Evolutionary conservation across 2,113 vertebrate species (phyloP), one percentile per base, ranked within the genome.

Genomic region (Oryzias javanicus): DNA sequence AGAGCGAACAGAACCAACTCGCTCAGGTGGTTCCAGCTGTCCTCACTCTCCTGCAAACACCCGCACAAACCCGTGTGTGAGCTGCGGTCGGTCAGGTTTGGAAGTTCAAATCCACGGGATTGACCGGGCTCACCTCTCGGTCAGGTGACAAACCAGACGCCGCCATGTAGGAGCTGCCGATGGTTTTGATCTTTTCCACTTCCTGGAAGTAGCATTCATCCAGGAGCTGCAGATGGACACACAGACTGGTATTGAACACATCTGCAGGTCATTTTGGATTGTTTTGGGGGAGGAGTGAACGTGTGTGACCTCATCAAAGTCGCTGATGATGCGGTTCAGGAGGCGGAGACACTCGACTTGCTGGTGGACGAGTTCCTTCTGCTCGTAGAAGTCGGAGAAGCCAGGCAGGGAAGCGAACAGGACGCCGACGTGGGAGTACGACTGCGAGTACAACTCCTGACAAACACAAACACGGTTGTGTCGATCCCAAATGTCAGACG

Each of bases 111-210:
- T 2, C 35, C 10, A 2, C 2, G 35, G 35, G 35, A 3, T 35
- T 10, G 35, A 22, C 16, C 2, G 16, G 60, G 42, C 55, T 59
- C 49, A 64, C 95, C 94, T 96, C 92, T 78, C 93, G 92, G 80
- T 95, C 92, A 1, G 95, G 94, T 27, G 94, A 96, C 61, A 98
- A 86, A 66, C 95, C 95, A 4, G 95, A 98, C 16, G 95, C 95
- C 0, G 94, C 95, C 95, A 98, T 96, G 82, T 97, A 98, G 0
- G 94, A 95, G 49, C 95, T 96, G 50, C 95, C 95, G 42, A 95
- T 96, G 0, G 95, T 96, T 89, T 98, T 98, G 44, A 98, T 98
- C 90, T 97, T 98, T 88, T 98, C 95, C 63, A 98, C 96, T 18
- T 96, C 93, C 78, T 95, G 90, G 86, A 97, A 98, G 58, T 93